phyloP scores from a whole-genome alignment of 2,113 vertebrate genomes.

The Tenebrosternarchus preto region DNA sequence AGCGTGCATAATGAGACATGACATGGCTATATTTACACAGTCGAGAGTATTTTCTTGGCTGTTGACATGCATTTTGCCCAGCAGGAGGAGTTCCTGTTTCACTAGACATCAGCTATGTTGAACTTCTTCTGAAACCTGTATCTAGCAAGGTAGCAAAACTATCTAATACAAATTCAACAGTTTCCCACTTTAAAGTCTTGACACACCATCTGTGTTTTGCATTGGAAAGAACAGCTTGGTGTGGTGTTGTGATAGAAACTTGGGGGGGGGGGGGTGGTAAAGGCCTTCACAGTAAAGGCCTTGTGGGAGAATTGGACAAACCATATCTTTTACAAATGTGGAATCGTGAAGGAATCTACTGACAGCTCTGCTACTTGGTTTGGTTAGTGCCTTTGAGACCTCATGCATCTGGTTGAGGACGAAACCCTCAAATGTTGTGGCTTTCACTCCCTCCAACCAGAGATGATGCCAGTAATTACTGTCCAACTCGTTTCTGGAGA shows the following conservation, averaged over 20 bases:
- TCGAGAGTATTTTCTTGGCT: not conserved
- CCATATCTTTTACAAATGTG: not conserved
- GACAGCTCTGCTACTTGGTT: not conserved
- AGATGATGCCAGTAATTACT: slow-evolving; percentile 25
- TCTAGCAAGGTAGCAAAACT: not conserved
- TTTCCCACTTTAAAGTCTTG: not conserved
- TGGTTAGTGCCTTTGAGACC: not conserved
- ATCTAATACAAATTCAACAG: too few relatives aligned
- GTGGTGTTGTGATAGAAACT: not conserved
- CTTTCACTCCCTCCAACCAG: not conserved
- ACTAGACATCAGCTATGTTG: not conserved
- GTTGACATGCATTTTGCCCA: slow-evolving; percentile 14
- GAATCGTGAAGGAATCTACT: not conserved
- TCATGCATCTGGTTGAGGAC: not conserved
- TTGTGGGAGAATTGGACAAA: not conserved
- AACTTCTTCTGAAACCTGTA: not conserved
- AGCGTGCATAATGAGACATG: not conserved
- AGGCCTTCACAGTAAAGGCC: not conserved
- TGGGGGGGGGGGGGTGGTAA: too few relatives aligned
- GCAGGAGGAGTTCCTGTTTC: slow-evolving; percentile 41
- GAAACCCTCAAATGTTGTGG: not conserved
- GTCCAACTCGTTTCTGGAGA: slow-evolving; percentile 4
- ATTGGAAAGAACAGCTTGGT: not conserved
- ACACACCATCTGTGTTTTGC: not conserved
- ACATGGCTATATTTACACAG: not conserved